Evolutionary conservation across 53 echinoderm and acorn worm species (phyloP), one percentile per base, ranked within the genome.

Genomic region (Paelopatides confundens): DNA sequence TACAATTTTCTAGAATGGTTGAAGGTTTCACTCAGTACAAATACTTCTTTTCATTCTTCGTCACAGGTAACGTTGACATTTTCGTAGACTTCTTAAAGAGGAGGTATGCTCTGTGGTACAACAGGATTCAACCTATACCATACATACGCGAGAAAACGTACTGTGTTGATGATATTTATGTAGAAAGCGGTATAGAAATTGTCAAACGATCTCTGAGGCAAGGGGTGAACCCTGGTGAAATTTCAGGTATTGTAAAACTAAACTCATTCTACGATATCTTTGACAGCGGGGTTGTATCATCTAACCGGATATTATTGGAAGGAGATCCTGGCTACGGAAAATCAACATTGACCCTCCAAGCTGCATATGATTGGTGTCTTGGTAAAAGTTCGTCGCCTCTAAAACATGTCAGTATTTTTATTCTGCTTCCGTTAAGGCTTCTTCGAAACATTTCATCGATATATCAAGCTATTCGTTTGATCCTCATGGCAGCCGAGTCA

Each of bases 301-400:
- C 23, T 3, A 39, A 21, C 2, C 37, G 40, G 10, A 35, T 21
- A 15, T 33, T 71, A 24, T 4, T 71, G 12, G 71, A 71, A 71
- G 71, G 71, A 9, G 71, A 71, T 5, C 71, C 71, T 38, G 71
- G 71, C 27, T 71, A 38, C 23, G 71, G 71, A 27, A 71, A 71
- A 21, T 71, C 71, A 6, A 71, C 71, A 4, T 35, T 71, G 7
- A 21, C 71, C 28, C 34, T 71, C 13, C 71, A 71, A 39, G 33
- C 34, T 71, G 71, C 34, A 4, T 39, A 71, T 28, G 71, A 71
- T 46, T 71, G 71, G 71, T 38, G 71, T 39, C 17, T 5, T 8
- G n/a, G 23, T 1, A 27, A 33, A n/a, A 1, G 8, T 43, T 43
- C 3, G 0, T 63, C 63, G 9, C 63, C 63, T 6, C 24, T 63